A percentile compares a stretch with the other conserved stretches of the same genome.
Conservation (phyloP, 2,797 vertebrate species). For the Megalops cyprinoides region DNA sequence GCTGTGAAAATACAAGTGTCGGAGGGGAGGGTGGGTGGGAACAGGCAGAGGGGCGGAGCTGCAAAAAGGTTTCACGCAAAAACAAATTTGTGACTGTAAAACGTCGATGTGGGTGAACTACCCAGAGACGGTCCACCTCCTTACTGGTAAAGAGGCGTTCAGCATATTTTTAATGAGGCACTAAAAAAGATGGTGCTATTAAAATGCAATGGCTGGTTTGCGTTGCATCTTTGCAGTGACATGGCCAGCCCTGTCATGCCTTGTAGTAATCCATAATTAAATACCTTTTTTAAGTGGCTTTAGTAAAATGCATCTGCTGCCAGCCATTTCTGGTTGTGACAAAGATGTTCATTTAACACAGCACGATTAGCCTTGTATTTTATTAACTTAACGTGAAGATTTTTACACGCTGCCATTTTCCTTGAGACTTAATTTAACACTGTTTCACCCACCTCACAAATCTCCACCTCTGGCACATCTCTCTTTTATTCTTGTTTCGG, state of each 20-base stretch:
- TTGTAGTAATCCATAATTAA: slow-evolving; percentile 12
- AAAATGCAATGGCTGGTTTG: neutral
- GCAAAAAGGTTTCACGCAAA: no score
- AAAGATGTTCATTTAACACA: neutral
- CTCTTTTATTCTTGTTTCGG: neutral
- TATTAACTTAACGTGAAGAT: neutral
- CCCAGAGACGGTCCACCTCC: neutral
- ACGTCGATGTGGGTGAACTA: no score
- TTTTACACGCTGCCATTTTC: neutral
- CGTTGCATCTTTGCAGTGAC: neutral
- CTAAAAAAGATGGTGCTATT: neutral
- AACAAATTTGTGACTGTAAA: no score
- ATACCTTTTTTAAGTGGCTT: neutral
- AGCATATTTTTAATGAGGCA: neutral
- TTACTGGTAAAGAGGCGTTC: neutral
- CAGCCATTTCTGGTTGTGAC: neutral
- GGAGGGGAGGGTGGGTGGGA: no score
- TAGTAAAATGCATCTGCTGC: neutral
- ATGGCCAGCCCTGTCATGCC: neutral
- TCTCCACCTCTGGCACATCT: neutral
- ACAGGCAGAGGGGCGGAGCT: no score
- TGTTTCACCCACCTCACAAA: slow-evolving; percentile 10
- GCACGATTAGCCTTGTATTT: neutral
- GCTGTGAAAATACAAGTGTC: no score
- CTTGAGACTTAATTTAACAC: neutral